A percentile compares a stretch with the other conserved stretches of the same genome.
phyloP scores from a whole-genome alignment of 2,113 vertebrate genomes.

The Malurus cyaneus region DNA sequence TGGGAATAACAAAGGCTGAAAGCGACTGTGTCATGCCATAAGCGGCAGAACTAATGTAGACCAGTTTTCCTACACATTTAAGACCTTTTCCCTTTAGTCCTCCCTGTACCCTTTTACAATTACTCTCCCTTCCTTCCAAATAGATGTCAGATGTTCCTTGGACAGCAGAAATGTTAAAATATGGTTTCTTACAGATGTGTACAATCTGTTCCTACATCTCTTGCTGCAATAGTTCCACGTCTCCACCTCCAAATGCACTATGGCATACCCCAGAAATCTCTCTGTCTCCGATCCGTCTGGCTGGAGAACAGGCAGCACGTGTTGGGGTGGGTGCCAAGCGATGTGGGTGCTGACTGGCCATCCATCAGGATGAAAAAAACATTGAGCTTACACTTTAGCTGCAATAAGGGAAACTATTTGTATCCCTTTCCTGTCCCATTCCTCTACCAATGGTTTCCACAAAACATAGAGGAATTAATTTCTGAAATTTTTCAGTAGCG shows the following conservation, averaged over 20 bases:
- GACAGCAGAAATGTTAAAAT: not conserved
- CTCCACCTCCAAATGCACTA: not conserved
- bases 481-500: not conserved
- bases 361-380: not conserved
- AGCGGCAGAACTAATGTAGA: not conserved
- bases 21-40: not conserved
- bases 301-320: not conserved
- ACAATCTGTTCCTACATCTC: not conserved
- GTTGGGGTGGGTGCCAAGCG: not conserved
- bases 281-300: not conserved
- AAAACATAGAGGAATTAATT: not conserved
- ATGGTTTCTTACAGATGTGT: not conserved
- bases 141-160: not conserved
- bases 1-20: not conserved
- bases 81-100: not conserved
- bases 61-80: not conserved
- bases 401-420: not conserved
- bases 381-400: not conserved
- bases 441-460: not conserved
- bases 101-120: not conserved
- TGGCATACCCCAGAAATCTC: not conserved
- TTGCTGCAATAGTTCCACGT: not conserved
- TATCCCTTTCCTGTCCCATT: not conserved
- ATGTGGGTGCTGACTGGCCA: not conserved
- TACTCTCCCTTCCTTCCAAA: not conserved